These are phyloP conservation scores for Deilephila elpenor DNA, from an alignment of 2,888 invertebrate species.

Conservation along the genomic window DNA sequence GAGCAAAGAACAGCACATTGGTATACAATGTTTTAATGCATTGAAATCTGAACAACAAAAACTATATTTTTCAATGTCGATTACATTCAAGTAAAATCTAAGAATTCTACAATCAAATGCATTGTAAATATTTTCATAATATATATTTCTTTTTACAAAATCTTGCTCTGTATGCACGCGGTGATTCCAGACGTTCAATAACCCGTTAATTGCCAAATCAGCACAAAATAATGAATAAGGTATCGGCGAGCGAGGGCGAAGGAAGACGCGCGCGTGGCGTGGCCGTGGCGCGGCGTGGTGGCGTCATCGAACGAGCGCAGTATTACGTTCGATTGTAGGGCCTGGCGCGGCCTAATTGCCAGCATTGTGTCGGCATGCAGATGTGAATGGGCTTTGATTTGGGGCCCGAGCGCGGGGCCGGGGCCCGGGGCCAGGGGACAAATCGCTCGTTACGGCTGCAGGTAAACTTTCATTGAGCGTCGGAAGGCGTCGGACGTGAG, in stretches of 20 bases:
- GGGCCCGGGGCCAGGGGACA: slow-evolving; percentile 81
- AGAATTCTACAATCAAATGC: background rate
- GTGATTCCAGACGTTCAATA: background rate
- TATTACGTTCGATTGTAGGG: slow-evolving; percentile 81
- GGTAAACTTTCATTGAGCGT: slow-evolving; percentile 85
- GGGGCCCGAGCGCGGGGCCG: slow-evolving; percentile 68
- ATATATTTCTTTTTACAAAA: too few relatives aligned
- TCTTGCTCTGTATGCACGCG: too few relatives aligned
- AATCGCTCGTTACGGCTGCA: slow-evolving; percentile 85
- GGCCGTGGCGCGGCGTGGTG: slow-evolving; percentile 42
- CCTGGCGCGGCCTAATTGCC: slow-evolving; percentile 83
- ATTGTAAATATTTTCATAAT: too few relatives aligned
- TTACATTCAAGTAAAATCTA: too few relatives aligned
- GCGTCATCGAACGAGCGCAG: slow-evolving; percentile 75
- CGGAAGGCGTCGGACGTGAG: slow-evolving; percentile 85
- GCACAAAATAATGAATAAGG: slow-evolving; percentile 23
- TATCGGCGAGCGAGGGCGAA: slow-evolving; percentile 31
- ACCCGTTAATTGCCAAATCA: slow-evolving; percentile 12
- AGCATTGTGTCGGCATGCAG: slow-evolving; percentile 85
- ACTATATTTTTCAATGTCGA: too few relatives aligned
- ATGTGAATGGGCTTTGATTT: slow-evolving; percentile 86
- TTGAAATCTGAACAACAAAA: too few relatives aligned
- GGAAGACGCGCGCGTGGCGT: slow-evolving; percentile 45
- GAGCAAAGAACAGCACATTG: background rate
- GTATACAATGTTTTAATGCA: too few relatives aligned